Conservation (phyloP, 2,797 vertebrate species). For the Labeo calbasu region DNA sequence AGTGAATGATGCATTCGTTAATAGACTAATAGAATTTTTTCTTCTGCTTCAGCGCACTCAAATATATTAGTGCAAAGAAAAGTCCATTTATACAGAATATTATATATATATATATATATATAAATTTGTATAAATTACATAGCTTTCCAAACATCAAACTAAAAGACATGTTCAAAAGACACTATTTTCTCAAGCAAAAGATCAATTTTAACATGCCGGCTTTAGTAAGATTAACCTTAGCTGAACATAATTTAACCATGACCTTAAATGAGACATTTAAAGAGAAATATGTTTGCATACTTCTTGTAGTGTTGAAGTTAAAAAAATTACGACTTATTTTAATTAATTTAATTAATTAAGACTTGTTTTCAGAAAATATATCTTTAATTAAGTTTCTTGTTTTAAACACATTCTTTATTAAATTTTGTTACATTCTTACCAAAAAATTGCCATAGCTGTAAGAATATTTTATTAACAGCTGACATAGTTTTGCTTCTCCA, state of each 20-base stretch:
- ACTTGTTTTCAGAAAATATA: background rate
- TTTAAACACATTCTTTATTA: background rate
- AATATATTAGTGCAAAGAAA: slow-evolving; percentile 30
- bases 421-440: background rate
- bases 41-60: slow-evolving; percentile 14
- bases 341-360: no score
- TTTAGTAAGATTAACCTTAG: slow-evolving; percentile 2
- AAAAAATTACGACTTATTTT: no score
- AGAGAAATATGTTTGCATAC: background rate
- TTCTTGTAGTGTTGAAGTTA: background rate
- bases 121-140: slow-evolving; percentile 14
- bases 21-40: background rate
- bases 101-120: background rate
- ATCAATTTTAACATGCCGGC: background rate
- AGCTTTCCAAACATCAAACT: slow-evolving; percentile 29
- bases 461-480: background rate
- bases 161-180: background rate
- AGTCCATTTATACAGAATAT: background rate
- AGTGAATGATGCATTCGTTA: background rate
- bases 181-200: slow-evolving; percentile 23
- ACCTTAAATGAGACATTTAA: background rate
- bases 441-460: background rate
- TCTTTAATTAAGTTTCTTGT: background rate
- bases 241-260: background rate
- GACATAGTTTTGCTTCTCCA: background rate